Base-by-base conservation (phyloP, 2,888 invertebrate species). In the Tetrapedia diversipes region DNA sequence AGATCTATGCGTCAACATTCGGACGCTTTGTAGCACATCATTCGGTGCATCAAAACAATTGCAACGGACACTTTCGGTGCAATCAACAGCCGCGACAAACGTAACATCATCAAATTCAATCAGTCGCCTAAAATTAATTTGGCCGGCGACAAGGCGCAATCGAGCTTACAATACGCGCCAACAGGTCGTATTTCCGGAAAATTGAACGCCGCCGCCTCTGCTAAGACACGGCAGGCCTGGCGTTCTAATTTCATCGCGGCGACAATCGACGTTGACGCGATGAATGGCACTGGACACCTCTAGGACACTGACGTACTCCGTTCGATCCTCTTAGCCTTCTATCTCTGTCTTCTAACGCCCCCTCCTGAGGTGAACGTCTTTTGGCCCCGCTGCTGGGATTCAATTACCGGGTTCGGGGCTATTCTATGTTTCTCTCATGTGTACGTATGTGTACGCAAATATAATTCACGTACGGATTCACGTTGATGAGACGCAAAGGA, bases 331-430 rank as follows among this genome's bases (percentile, higher is more conserved):
- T 63, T 16, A n/a, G 45, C 34, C 63, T 39, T 47, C 61, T 43
- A 34, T 45, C 59, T 43, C 19, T 24, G 57, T 16, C 32, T 11
- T n/a, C n/a, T n/a, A n/a, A n/a, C n/a, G n/a, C n/a, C n/a, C n/a
- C 37, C 22, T 27, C 8, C 51, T 43, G n/a, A 41, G 65, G 41
- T 75, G 77, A 76, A 71, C 71, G 73, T 78, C 59, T 73, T 27
- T 47, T 27, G 0, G 49, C 41, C 45, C 64, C 57, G 37, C 11
- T 32, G 24, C n/a, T 47, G 49, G 47, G 43, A 71, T 75, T 69
- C 72, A 71, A 79, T 70, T 78, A 77, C 77, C 54, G 68, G 54
- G 71, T 78, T 76, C 63, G 65, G 27, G 27, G 66, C 19, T 67
- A 61, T 56, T 64, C 67, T 47, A 24, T 22, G 34, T n/a, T n/a